Evolutionary conservation across 1,140 invertebrate species (phyloP), one percentile per base, ranked within the genome.

Genomic region (Planococcus citri): DNA sequence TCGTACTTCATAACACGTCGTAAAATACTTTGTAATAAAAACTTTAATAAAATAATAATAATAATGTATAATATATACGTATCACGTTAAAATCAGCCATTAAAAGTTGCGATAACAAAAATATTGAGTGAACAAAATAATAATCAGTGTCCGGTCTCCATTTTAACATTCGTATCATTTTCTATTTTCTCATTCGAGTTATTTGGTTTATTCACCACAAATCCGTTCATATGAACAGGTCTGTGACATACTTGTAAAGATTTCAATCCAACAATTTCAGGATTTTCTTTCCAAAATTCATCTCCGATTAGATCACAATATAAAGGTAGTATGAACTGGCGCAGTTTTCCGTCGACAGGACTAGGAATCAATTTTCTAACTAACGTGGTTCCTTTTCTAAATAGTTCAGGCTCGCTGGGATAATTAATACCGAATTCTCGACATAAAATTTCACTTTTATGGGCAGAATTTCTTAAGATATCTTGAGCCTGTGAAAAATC

Each of bases 401-500:
- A 96, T 72, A 96, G 84, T 71, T 87, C 81, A 41, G 86, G 84
- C 77, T 95, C 85, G 76, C 92, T 91, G 76, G 98, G 97, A 77
- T 98, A 98, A 80, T 98, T 98, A 20, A 93, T 89, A 68, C 86
- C 85, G 81, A 95, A 97, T 75, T 94, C 84, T 74, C 87, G 85
- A 77, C 92, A 97, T 33, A 98, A 81, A 51, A 98, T 83, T 80
- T 98, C 95, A 83, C 97, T 95, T 81, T 98, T 97, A 74, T 96
- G 91, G 27, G 86, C 83, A 25, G 94, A 95, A 8, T 92, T 92
- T 78, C 86, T 86, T 24, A 97, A 80, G 75, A 83, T 80, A 76
- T 89, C 84, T 79, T 95, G 87, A n/a, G 94, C 92, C 85, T 90
- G 73, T 20, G 21, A 64, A 64, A 64, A 25, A 25, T 20, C 20